A percentile compares a stretch with the other conserved stretches of the same genome.
Evolutionary conservation across 1,140 invertebrate species (phyloP).

Genomic region (Phocides pigmalion): DNA sequence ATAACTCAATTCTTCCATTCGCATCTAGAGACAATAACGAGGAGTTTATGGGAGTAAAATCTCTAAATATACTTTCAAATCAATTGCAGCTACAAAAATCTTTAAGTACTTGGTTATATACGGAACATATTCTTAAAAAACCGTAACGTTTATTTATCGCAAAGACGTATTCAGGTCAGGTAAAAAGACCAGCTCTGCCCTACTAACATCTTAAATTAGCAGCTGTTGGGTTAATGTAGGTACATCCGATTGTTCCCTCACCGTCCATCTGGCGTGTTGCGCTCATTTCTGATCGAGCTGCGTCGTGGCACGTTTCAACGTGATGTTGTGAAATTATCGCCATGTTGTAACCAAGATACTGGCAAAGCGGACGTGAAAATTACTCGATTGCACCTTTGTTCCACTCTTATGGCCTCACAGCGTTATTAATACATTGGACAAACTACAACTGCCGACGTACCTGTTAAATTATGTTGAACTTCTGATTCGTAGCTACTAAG

Average conservation of each 20-base stretch:
- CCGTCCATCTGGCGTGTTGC: slow-evolving; percentile 28
- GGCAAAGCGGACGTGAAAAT: slow-evolving; percentile 18
- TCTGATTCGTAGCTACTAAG: too few relatives aligned
- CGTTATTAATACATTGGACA: slow-evolving; percentile 15
- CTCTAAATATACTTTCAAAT: too few relatives aligned
- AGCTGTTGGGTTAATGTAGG: slow-evolving; percentile 12
- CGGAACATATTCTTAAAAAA: background rate
- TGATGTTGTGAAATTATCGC: slow-evolving; percentile 18
- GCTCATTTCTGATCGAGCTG: slow-evolving; percentile 13
- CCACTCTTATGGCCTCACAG: background rate
- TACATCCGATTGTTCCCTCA: slow-evolving; percentile 30
- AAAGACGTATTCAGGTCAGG: slow-evolving; percentile 15
- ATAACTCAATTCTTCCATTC: too few relatives aligned
- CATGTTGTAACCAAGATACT: slow-evolving; percentile 20
- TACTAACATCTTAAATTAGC: slow-evolving; percentile 32
- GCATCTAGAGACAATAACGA: too few relatives aligned
- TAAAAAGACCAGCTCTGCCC: slow-evolving; percentile 14
- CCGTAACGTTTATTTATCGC: background rate
- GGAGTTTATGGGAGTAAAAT: too few relatives aligned
- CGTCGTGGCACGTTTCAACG: slow-evolving; percentile 18
- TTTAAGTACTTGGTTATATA: too few relatives aligned
- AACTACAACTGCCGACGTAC: background rate
- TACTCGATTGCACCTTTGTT: slow-evolving; percentile 14
- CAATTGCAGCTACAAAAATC: too few relatives aligned
- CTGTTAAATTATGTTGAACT: background rate